These are phyloP conservation scores for Zoroaster sp. DNA, from an alignment of 53 echinoderm and acorn worm genomes.

Conservation along the genomic window DNA sequence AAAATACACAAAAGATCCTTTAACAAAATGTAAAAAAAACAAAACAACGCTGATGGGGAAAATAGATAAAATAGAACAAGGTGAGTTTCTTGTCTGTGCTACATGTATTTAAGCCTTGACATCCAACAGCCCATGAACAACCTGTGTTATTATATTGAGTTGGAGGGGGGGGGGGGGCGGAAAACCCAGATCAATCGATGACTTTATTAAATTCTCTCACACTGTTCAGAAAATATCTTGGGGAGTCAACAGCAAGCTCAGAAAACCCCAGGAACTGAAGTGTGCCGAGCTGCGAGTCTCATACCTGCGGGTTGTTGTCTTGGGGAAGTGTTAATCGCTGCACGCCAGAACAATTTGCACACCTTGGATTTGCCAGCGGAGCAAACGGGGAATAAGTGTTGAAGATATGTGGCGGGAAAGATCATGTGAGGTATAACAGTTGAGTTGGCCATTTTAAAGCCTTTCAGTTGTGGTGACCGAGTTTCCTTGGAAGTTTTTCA, in stretches of 20 bases:
- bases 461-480: background rate
- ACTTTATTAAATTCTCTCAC: conserved; percentile 41
- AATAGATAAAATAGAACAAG: background rate
- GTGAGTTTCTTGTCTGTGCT: background rate
- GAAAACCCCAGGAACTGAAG: background rate
- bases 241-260: background rate
- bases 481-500: background rate
- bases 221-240: conserved; percentile 26
- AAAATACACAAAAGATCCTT: too few relatives aligned
- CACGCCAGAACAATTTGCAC: background rate
- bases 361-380: background rate
- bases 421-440: background rate
- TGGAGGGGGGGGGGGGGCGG: background rate
- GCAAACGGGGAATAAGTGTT: background rate
- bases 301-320: conserved; percentile 7
- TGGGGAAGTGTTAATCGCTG: conserved; percentile 18
- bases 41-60: background rate
- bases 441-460: background rate
- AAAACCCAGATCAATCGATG: background rate
- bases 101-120: background rate
- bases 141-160: background rate
- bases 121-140: background rate
- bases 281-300: background rate
- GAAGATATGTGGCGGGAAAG: background rate
- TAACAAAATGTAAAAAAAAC: too few relatives aligned